Evolutionary conservation across 2,888 invertebrate genomes (phyloP), one percentile per base, ranked within the genome.

Genomic region (Melanchra persicariae): DNA sequence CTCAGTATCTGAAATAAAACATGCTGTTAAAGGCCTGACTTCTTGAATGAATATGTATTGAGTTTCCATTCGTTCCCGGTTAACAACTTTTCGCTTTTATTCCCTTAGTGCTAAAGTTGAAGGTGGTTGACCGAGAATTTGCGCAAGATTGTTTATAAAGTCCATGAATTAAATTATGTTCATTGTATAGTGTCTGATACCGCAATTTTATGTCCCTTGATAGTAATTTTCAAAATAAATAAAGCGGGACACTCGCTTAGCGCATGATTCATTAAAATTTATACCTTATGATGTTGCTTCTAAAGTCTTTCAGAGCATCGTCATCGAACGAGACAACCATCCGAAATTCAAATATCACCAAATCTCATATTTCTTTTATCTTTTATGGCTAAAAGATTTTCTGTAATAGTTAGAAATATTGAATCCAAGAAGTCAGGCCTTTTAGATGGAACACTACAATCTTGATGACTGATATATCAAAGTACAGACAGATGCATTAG

Each of bases 1-100:
- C 74, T 82, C 70, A 68, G 43, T 62, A 70, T 70, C 43, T 61
- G 37, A 57, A 66, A 47, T 61, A 40, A 47, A 43, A 51, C 59
- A 59, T 54, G 59, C 10, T 71, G 26, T 68, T 10, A 43, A 49
- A 52, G 66, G 49, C 40, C 69, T 77, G 78, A 43, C 22, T 65
- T 77, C 77, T 60, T 30, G 15, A 2, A 26, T 34, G 8, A 34
- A 34, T 34, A 34, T 6, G 34, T 34, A 34, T 34, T 34, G 6
- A 34, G 34, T 34, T 34, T 8, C 34, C 7, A 34, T 34, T 40
- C 0, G 15, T 15, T 40, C 40, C 34, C 24, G 24, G 15, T 26
- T 26, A 10, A 24, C 17, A 6, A 22, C 17, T n/a, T 49, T 49
- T 49, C 8, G 30, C 9, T 19, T 19, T 30, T 30, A 19, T 8